phyloP scores from a whole-genome alignment of 35 echinoderm and acorn worm genomes.

The Patiria miniata region DNA sequence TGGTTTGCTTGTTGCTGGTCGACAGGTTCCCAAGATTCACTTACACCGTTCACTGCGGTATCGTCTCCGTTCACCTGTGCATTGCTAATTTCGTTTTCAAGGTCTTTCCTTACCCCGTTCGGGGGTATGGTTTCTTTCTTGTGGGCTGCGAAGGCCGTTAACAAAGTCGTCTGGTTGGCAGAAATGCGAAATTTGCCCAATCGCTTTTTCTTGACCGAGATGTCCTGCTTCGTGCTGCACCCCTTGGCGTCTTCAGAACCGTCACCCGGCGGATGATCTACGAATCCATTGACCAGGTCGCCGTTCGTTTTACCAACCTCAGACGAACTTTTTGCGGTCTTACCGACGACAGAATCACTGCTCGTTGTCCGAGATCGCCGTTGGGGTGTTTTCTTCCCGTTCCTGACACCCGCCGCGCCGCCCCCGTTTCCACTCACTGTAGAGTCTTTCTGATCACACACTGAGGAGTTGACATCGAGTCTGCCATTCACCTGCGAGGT shows the following conservation, averaged over 20 bases:
- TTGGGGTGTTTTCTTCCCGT: background rate
- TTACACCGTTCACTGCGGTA: background rate
- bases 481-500: too few species aligned
- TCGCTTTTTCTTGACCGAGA: constrained; percentile 63
- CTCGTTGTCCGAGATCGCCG: constrained; percentile 38
- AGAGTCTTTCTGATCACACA: constrained; percentile 1
- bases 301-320: background rate
- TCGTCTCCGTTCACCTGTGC: background rate
- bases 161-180: constrained; percentile 60
- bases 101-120: background rate
- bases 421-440: background rate
- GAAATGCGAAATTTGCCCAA: constrained; percentile 63
- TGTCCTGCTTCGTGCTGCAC: background rate
- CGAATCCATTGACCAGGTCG: background rate
- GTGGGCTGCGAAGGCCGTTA: constrained; percentile 44
- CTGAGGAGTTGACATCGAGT: background rate
- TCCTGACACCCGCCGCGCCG: background rate
- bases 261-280: background rate
- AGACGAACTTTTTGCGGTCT: background rate
- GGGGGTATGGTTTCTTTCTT: constrained; percentile 53
- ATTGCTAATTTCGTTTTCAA: background rate
- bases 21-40: constrained; percentile 15
- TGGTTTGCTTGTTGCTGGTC: background rate
- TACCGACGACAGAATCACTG: constrained; percentile 55
- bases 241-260: background rate